Evolutionary conservation across 2,113 vertebrate genomes (phyloP).

Genomic region (Tonatia bakeri): DNA sequence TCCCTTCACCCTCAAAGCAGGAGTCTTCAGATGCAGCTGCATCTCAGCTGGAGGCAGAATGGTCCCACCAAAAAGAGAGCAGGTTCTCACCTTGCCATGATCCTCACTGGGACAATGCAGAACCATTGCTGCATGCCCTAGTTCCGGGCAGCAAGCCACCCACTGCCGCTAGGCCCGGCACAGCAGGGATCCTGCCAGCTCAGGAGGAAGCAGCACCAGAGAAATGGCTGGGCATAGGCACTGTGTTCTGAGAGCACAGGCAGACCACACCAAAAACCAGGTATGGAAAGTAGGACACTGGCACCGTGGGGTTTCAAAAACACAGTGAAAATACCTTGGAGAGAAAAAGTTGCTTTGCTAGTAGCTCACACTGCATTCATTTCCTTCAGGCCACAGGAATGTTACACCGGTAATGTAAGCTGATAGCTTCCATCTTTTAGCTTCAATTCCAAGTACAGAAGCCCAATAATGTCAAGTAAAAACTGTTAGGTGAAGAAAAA

Average conservation of each 20-base stretch:
- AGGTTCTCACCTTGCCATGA: not conserved
- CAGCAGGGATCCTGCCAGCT: not conserved
- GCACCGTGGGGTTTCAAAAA: not conserved
- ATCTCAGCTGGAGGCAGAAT: not conserved
- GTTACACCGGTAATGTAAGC: not conserved
- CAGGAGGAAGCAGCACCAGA: not conserved
- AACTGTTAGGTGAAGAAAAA: not conserved
- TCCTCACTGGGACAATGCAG: not conserved
- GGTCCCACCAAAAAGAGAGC: not conserved
- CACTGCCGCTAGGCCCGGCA: not conserved
- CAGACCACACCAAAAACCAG: not conserved
- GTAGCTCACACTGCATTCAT: not conserved
- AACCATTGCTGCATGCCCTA: no score
- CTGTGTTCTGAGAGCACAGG: not conserved
- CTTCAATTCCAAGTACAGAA: not conserved
- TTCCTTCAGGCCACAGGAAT: not conserved
- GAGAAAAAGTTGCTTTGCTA: not conserved
- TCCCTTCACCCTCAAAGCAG: not conserved
- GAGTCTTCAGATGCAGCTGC: not conserved
- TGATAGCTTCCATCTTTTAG: not conserved
- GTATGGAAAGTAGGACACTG: not conserved
- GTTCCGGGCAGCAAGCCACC: accelerated
- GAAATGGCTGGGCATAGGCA: not conserved
- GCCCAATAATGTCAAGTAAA: not conserved
- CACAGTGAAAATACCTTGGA: not conserved